Evolutionary conservation across 2,888 invertebrate genomes (phyloP), one percentile per base, ranked within the genome.

Genomic region (Carcina quercana): DNA sequence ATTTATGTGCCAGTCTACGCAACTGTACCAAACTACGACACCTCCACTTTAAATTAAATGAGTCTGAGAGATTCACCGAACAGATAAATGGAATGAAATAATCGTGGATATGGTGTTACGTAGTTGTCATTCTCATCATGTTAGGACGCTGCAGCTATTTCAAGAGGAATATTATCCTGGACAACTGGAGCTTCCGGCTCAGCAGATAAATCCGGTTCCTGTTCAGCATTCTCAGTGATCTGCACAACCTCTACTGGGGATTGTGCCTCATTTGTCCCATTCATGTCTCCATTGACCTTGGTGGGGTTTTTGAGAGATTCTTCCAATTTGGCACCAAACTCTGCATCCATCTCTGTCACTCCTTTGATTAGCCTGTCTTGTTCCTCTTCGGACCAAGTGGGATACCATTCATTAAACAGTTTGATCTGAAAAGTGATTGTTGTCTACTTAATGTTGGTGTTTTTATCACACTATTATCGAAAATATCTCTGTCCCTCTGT

Each of bases 361-460:
- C 89, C 88, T 34, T 87, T 86, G 20, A 93, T 73, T 17, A 94
- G 82, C 43, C 87, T 86, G 20, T 90, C 89, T 56, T 89, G 90
- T 42, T 93, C 90, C 40, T 90, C 90, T 25, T 87, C 84, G 4
- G 88, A 86, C 95, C 95, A 95, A 49, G 89, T 89, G 10, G 89
- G 87, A 52, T 89, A 91, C 95, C 95, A 95, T 70, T 94, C 92
- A 51, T 90, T 89, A 56, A 94, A 94, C 25, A 95, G 70, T 73
- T 95, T 94, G 28, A 91, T 88, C 91, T 91, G 64, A 40, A 73
- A 67, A 35, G 25, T 27, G 33, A 35, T 32, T n/a, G n/a, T n/a
- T n/a, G n/a, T n/a, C n/a, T n/a, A n/a, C n/a, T n/a, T n/a, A n/a
- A n/a, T n/a, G n/a, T n/a, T n/a, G n/a, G n/a, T n/a, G n/a, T n/a